Base-by-base conservation (phyloP, 2,113 vertebrate species). In the Mesitornis unicolor region DNA sequence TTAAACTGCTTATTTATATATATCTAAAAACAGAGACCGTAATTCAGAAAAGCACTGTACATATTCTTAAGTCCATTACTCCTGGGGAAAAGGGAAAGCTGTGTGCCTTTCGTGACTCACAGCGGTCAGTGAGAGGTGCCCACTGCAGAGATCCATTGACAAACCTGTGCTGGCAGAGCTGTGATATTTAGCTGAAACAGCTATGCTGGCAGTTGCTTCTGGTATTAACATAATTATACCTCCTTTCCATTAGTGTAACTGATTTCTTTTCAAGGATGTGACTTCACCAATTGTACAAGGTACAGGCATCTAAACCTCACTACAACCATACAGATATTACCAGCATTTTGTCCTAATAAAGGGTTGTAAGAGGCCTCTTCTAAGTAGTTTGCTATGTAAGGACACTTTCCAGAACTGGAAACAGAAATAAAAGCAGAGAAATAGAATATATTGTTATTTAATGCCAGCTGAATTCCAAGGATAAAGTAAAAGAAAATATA, bases 31-130 rank as follows among this genome's bases (percentile, higher is more conserved):
- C 36, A 84, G 29, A 88, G 10, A 17, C 21, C 40, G 11, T 31
- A 77, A 71, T 84, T 92, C 64, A 89, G 64, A 59, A 84, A 90
- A 86, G 43, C 56, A 86, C 8, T 1, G 3, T 57, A 33, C 28
- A 18, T 51, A 67, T 63, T 42, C 28, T 77, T 38, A 74, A 80
- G 43, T 29, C 31, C 21, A 3, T 68, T 81, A 84, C 48, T 60
- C 21, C 16, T 6, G 24, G 24, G 51, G 29, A 78, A 78, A 29
- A 63, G 45, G 50, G 51, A 63, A 65, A 38, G 20, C 11, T 2
- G 3, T 1, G 0, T 16, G 17, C 26, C 8, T 60, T 74, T 38
- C 1, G 0, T 51, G 81, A 71, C 0, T 42, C 51, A 47, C 0
- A 0, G 29, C 0, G 0, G 13, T 71, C 73, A 57, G 64, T 40